Percentiles rank a stretch among this genome's conserved stretches.
These are phyloP conservation scores for Cerastis leucographa DNA, from an alignment of 2,888 invertebrate species.

Conservation along the genomic window DNA sequence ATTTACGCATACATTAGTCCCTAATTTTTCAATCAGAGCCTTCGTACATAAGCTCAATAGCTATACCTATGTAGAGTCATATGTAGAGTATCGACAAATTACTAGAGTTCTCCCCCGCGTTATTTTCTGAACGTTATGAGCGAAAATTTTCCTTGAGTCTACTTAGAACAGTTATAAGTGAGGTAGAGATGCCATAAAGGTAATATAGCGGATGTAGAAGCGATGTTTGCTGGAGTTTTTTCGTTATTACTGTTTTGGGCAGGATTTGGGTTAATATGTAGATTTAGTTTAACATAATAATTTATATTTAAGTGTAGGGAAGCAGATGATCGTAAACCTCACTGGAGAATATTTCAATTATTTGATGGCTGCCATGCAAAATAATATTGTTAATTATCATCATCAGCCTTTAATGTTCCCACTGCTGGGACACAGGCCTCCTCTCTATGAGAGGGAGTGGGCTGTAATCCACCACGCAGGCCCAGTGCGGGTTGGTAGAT, in stretches of 20 bases:
- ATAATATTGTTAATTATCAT: background rate
- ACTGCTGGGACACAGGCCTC: too few relatives aligned
- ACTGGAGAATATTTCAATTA: background rate
- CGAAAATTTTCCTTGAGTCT: conserved; percentile 75
- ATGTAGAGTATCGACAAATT: conserved; percentile 78
- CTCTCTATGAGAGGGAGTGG: too few relatives aligned
- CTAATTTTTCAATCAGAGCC: conserved; percentile 67
- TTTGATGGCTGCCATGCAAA: background rate
- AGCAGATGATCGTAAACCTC: background rate
- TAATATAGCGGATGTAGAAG: conserved; percentile 49
- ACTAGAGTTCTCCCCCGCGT: conserved; percentile 75
- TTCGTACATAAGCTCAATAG: conserved; percentile 41
- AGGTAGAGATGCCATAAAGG: conserved; percentile 68
- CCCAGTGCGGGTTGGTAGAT: too few relatives aligned
- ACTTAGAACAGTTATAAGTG: conserved; percentile 67
- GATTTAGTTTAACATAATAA: background rate
- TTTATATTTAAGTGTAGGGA: background rate
- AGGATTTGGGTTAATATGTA: background rate
- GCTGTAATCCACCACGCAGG: too few relatives aligned
- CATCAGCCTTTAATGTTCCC: too few relatives aligned
- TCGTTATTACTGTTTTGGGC: conserved; percentile 3
- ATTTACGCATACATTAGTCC: conserved; percentile 60
- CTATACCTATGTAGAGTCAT: conserved; percentile 41
- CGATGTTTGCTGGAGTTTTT: conserved; percentile 21
- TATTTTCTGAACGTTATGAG: conserved; percentile 79